Evolutionary conservation across 2,888 invertebrate genomes (phyloP), one percentile per base, ranked within the genome.

Genomic region (Drosophila subquinaria): DNA sequence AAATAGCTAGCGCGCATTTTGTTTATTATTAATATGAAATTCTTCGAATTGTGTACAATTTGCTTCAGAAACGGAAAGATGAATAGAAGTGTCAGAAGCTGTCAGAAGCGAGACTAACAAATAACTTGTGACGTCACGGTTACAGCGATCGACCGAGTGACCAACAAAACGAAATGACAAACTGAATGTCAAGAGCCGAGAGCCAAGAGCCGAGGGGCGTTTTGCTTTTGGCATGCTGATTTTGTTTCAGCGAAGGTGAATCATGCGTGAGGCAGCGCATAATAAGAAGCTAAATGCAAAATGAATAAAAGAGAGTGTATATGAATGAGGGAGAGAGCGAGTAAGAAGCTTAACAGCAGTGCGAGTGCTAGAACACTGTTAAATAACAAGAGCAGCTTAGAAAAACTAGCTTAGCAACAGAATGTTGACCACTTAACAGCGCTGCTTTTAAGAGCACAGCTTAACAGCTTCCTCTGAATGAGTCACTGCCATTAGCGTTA

Each of bases 1-100:
- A 80, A 68, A 79, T 69, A 76, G 73, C 76, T 38, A 77, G 70
- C 70, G 70, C 70, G 70, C 67, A 69, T 50, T 61, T 68, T 52
- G 50, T 57, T 40, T 40, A 73, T 86, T 86, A 82, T 65, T 86
- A 88, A 88, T 86, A 70, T 51, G 27, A 71, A 80, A 80, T 88
- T 86, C 86, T 69, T 35, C 51, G 88, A 88, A 85, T 23, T 51
- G 3, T 36, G 35, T 48, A 9, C 40, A 62, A 47, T 68, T 64
- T n/a, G 53, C 33, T 48, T 62, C 53, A 59, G 13, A 43, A 20
- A 13, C 11, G 43, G 13, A 11, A 11, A 43, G 17, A 40, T 8
- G 35, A 56, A 43, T 60, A 56, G 43, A 52, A 40, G 42, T 36
- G 15, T 15, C 48, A 52, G 27, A 27, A 27, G 61, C 69, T 64